Percentiles rank a stretch among this genome's conserved stretches.
These are phyloP conservation scores for Scomber colias DNA, from an alignment of 2,113 vertebrate genomes.

Conservation along the genomic window DNA sequence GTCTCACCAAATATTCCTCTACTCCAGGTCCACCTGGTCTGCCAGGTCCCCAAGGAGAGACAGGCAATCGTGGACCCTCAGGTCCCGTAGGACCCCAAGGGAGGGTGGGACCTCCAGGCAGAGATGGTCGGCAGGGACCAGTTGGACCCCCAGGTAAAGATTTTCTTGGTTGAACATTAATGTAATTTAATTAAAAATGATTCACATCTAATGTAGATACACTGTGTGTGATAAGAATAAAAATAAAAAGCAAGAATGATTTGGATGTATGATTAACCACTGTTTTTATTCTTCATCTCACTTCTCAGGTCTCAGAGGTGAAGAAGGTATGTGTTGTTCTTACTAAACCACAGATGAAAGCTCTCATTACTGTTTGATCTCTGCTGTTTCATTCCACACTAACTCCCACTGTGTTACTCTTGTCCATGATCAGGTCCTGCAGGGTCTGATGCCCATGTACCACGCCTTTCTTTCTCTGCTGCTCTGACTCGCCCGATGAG, in stretches of 20 bases:
- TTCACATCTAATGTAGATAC: not conserved
- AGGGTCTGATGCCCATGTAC: slow-evolving; percentile 86
- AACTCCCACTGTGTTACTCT: slow-evolving; percentile 19
- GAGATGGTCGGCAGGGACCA: slow-evolving; percentile 76
- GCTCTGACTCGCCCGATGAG: slow-evolving; percentile 87
- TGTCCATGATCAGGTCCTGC: slow-evolving; percentile 81
- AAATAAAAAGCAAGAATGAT: not conserved
- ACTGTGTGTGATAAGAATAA: not conserved
- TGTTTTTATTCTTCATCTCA: slow-evolving; percentile 47
- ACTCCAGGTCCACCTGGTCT: slow-evolving; percentile 83
- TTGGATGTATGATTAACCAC: slow-evolving; percentile 8
- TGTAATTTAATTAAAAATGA: not conserved
- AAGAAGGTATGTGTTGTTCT: slow-evolving; percentile 86
- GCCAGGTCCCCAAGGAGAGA: slow-evolving; percentile 85
- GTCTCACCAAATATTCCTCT: slow-evolving; percentile 23
- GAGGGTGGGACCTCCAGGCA: slow-evolving; percentile 84
- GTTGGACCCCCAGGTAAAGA: slow-evolving; percentile 89
- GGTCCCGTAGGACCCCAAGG: slow-evolving; percentile 86
- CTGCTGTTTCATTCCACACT: not conserved
- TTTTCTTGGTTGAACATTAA: not conserved
- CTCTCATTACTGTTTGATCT: slow-evolving; percentile 6
- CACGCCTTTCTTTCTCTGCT: slow-evolving; percentile 91
- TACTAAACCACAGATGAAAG: slow-evolving; percentile 40
- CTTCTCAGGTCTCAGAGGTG: slow-evolving; percentile 89
- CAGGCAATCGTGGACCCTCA: slow-evolving; percentile 82